Base-by-base conservation (phyloP, 1,140 invertebrate species). In the Carcinoscorpius rotundicauda region DNA sequence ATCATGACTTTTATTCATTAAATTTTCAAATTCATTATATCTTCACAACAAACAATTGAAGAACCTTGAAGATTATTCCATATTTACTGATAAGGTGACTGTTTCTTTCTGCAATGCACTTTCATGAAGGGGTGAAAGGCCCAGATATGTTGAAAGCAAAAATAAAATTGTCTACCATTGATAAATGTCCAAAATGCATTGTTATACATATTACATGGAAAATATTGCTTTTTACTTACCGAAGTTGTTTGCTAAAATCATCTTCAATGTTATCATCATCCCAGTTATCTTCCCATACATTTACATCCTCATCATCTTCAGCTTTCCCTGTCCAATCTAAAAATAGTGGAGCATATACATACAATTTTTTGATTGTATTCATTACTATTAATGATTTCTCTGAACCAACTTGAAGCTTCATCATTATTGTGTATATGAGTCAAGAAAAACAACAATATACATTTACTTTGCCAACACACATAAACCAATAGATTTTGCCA, bases 221-320 rank as follows among this genome's bases (percentile, higher is more conserved):
- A 29, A 29, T 29, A 29, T 29, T 29, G 29, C 29, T 29, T 29
- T 29, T 29, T 9, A 29, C 9, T 52, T 78, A 87, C 86, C 89
- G 90, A 52, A 98, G 79, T 76, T 98, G 94, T 75, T 91, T 85
- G 76, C 91, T 95, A 73, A 98, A 98, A 78, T 98, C 95, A 79
- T 97, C 94, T 77, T 98, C 95, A 58, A 97, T 86, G 73, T 97
- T 93, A 76, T 98, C 96, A 80, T 98, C 96, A 79, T 98, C 96
- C 96, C 96, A 98, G 74, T 98, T 98, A 75, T 98, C 96, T 78
- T 98, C 95, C 96, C 96, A 98, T 0, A 98, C 94, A 72, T 94
- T 97, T 0, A 95, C 85, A 76, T 96, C 92, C 72, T 91, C 88
- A 65, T 93, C 87, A 74, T 94, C 91, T 76, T 95, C 93, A 66